Evolutionary conservation across 1,140 invertebrate genomes (phyloP).

Genomic region (Lepidostoma basale): DNA sequence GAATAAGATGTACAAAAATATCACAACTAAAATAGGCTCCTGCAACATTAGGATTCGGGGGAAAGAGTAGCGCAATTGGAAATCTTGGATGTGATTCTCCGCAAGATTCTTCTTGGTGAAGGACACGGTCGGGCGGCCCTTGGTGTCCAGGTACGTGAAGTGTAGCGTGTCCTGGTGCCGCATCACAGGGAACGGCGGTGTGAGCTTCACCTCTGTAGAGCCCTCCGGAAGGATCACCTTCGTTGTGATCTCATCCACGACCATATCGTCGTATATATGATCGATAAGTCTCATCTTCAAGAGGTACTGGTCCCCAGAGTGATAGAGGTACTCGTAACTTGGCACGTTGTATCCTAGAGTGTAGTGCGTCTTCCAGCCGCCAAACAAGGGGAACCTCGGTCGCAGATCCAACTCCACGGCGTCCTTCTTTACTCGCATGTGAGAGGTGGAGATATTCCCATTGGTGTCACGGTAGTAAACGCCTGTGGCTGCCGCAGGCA

Average conservation of each 20-base stretch:
- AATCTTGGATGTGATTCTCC: constrained; percentile 95
- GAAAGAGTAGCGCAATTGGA: constrained; percentile 87
- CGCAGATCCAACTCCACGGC: constrained; percentile 93
- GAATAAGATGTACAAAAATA: constrained; percentile 91
- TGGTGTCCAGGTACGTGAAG: constrained; percentile 94
- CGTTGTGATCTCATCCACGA: constrained; percentile 88
- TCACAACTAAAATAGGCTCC: constrained; percentile 88
- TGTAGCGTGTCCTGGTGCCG: constrained; percentile 78
- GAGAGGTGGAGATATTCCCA: constrained; percentile 98
- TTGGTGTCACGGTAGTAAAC: constrained; percentile 97
- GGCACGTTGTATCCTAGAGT: constrained; percentile 97
- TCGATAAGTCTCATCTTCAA: constrained; percentile 93
- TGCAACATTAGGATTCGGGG: constrained; percentile 85
- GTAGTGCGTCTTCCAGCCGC: constrained; percentile 98
- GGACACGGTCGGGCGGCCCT: constrained; percentile 87
- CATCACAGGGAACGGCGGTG: constrained; percentile 81
- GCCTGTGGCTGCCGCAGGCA: constrained; percentile 85
- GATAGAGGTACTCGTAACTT: constrained; percentile 93
- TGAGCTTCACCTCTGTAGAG: constrained; percentile 78
- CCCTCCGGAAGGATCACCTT: constrained; percentile 96
- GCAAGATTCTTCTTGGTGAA: constrained; percentile 89
- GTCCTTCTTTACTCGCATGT: constrained; percentile 85
- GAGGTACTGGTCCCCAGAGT: constrained; percentile 79
- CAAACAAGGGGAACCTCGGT: constrained; percentile 96
- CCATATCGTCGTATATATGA: constrained; percentile 96